Evolutionary conservation across 2,888 invertebrate species (phyloP), one percentile per base, ranked within the genome.

Genomic region (Nephrotoma appendiculata): DNA sequence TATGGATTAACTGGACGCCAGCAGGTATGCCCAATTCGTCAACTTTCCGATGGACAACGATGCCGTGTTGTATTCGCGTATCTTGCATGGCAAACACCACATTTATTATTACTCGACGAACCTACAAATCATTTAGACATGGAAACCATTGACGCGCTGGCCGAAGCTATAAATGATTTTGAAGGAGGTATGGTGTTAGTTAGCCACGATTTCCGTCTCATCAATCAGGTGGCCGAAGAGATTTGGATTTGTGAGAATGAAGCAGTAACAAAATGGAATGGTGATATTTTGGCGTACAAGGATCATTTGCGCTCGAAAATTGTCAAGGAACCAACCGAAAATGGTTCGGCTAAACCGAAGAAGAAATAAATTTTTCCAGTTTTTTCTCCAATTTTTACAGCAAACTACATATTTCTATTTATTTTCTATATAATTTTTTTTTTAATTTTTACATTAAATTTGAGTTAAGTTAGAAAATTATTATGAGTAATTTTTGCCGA

Each of bases 181-280:
- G 98, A 98, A 89, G 99, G 99, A 84, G 99, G 99, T 88, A 96
- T 99, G 96, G 97, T 99, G 88, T 94, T 99, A 41, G 99, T 99
- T 89, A 98, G 98, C 92, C 99, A 99, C 96, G 99, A 99, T 94
- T 99, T 99, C 94, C 94, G 99, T 91, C 95, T 99, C 87, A 99
- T 99, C 88, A 98, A 97, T 92, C 99, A 99, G 95, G 99, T 98
- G 45, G 99, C 99, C 9, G 96, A 99, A 91, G 98, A 98, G 92
- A 99, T 99, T 91, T 99, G 99, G 99, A 96, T 99, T 84, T 99
- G 99, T 92, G 99, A 99, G 91, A 96, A 99, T 88, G 96, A 96
- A 89, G 95, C 96, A 5, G 96, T 98, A 87, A 99, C 98, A 42
- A 98, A 99, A 92, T 99, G 99, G 98, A 95, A 97, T 89, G 98